Evolutionary conservation across 1,140 invertebrate genomes (phyloP).

Genomic region (Drusus annulatus): DNA sequence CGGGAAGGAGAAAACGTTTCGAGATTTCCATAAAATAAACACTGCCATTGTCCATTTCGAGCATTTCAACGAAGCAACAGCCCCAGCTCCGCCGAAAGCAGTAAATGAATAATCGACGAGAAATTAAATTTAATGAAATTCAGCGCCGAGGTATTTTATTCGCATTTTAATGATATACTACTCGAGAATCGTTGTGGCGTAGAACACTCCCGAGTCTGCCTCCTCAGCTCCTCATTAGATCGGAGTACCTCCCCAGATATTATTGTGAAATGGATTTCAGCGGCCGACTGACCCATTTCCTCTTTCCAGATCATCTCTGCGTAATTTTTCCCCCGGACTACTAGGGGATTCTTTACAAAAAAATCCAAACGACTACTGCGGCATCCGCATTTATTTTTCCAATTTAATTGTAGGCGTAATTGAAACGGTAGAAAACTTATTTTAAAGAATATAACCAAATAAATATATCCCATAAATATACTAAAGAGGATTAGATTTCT

Average conservation of each 20-base stretch:
- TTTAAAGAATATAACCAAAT: background rate
- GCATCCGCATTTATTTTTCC: background rate
- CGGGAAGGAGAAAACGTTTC: background rate
- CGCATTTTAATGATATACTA: slow-evolving; percentile 33
- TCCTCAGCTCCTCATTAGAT: slow-evolving; percentile 32
- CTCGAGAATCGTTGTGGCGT: slow-evolving; percentile 14
- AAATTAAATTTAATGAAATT: slow-evolving; percentile 24
- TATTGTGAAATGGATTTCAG: slow-evolving; percentile 11
- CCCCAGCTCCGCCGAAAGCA: background rate
- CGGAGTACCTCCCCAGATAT: background rate
- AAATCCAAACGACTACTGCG: background rate
- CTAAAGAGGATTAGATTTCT: no score
- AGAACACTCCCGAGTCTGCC: slow-evolving; percentile 5
- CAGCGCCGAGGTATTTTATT: slow-evolving; percentile 24
- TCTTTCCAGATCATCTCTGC: slow-evolving; percentile 3
- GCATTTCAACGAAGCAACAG: background rate
- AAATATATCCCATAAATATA: no score
- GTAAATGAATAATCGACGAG: slow-evolving; percentile 18
- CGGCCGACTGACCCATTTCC: slow-evolving; percentile 31
- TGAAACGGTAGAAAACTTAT: background rate
- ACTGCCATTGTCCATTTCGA: background rate
- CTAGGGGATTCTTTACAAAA: background rate
- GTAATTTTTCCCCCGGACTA: background rate
- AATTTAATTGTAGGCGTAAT: background rate
- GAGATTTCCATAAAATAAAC: background rate